phyloP scores from a whole-genome alignment of 2,888 invertebrate species.

The Odontothrips loti region DNA sequence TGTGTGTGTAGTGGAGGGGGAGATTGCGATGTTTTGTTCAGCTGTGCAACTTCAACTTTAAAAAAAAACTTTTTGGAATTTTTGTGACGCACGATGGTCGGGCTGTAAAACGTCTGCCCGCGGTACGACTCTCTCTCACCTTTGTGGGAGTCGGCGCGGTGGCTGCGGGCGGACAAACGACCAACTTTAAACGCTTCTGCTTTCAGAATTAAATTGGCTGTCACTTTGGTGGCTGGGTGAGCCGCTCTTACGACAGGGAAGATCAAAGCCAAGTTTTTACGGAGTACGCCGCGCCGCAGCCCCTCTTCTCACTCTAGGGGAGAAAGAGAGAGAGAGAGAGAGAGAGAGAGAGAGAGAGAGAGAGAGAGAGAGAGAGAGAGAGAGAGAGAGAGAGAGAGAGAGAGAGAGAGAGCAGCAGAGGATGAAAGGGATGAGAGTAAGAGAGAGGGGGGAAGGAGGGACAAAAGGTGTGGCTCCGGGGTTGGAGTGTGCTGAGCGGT shows the following conservation, averaged over 20 bases:
- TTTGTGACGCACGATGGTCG: too few species aligned
- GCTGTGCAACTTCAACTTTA: too few species aligned
- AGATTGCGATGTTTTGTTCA: too few species aligned
- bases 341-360: background rate
- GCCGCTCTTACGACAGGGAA: background rate
- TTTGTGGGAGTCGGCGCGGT: too few species aligned
- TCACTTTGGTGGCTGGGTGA: constrained; percentile 2
- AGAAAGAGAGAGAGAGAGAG: background rate
- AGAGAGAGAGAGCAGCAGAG: background rate
- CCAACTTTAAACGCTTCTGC: constrained; percentile 19
- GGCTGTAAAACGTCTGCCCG: too few species aligned
- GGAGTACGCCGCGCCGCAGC: background rate
- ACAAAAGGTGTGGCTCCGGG: background rate
- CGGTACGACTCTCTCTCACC: background rate
- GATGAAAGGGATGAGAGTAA: background rate
- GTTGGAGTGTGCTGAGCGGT: background rate
- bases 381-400: background rate
- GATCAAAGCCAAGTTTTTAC: constrained; percentile 26
- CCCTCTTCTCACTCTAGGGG: background rate
- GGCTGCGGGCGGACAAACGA: background rate
- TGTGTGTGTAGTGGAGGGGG: too few species aligned
- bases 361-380: background rate
- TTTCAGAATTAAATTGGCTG: constrained; percentile 26
- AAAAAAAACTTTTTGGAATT: too few species aligned
- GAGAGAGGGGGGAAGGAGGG: background rate